Evolutionary conservation across 2,797 vertebrate species (phyloP).

Genomic region (Pipistrellus kuhlii): DNA sequence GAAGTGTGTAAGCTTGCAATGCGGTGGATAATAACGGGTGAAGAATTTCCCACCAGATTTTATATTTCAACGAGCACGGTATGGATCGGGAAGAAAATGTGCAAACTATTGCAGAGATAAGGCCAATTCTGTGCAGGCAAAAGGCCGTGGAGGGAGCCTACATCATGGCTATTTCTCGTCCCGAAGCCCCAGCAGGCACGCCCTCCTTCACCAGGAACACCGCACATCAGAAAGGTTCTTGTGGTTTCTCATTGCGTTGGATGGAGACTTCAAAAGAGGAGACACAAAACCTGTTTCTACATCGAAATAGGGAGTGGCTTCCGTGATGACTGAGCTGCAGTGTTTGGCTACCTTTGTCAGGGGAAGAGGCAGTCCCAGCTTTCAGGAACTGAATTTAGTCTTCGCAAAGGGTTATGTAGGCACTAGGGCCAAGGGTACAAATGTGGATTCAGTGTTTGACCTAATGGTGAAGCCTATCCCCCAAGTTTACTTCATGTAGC

Average conservation of each 20-base stretch:
- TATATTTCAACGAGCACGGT: background rate
- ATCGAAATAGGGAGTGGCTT: background rate
- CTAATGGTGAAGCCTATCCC: background rate
- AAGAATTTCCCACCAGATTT: background rate
- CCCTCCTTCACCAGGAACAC: accelerated
- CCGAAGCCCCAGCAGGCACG: background rate
- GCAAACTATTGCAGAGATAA: background rate
- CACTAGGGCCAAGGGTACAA: background rate
- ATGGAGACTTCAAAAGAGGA: background rate
- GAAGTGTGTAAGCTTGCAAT: accelerated
- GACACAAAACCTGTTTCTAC: background rate
- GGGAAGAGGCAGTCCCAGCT: background rate
- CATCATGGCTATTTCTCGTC: background rate
- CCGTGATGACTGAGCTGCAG: background rate
- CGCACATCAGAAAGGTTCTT: background rate
- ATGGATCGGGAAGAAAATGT: background rate
- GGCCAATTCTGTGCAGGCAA: background rate
- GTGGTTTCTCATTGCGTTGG: background rate
- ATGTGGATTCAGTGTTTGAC: background rate
- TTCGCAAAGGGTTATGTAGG: background rate
- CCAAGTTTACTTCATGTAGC: background rate
- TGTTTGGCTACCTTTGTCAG: background rate
- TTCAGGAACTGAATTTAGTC: background rate
- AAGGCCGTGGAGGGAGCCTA: background rate
- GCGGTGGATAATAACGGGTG: background rate